Conservation (phyloP, 2,888 invertebrate species). For the Phyllotreta cruciferae region DNA sequence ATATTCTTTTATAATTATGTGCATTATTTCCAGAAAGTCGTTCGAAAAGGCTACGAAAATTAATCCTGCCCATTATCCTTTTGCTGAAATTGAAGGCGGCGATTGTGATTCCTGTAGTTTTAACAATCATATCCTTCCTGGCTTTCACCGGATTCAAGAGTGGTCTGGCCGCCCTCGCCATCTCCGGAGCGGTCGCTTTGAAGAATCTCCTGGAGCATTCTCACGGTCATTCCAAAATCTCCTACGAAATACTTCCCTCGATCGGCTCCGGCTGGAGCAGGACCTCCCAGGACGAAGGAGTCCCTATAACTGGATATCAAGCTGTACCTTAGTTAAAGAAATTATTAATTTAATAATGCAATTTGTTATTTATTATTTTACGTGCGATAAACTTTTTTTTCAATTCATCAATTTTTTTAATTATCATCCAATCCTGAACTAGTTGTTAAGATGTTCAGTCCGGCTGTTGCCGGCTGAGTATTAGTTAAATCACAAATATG, state of each 20-base stretch:
- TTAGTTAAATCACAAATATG: conserved; percentile 11
- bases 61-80: conserved; percentile 69
- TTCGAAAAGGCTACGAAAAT: conserved; percentile 67
- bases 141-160: conserved; percentile 72
- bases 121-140: conserved; percentile 68
- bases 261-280: conserved; percentile 53
- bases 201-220: conserved; percentile 52
- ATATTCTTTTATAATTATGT: not conserved
- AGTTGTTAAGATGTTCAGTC: not conserved
- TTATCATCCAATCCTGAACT: not conserved
- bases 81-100: conserved; percentile 69
- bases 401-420: conserved; percentile 5
- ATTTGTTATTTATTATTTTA: not conserved
- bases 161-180: conserved; percentile 67
- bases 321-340: conserved; percentile 36
- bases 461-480: conserved; percentile 1
- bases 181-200: conserved; percentile 62
- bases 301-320: conserved; percentile 46
- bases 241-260: conserved; percentile 57
- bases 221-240: conserved; percentile 49
- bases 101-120: conserved; percentile 67
- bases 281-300: conserved; percentile 37
- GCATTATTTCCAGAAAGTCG: conserved; percentile 62
- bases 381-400: not conserved
- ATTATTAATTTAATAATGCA: no score